A percentile compares a stretch with the other conserved stretches of the same genome.
Evolutionary conservation across 2,888 invertebrate species (phyloP).

Genomic region (Eristalis pertinax): DNA sequence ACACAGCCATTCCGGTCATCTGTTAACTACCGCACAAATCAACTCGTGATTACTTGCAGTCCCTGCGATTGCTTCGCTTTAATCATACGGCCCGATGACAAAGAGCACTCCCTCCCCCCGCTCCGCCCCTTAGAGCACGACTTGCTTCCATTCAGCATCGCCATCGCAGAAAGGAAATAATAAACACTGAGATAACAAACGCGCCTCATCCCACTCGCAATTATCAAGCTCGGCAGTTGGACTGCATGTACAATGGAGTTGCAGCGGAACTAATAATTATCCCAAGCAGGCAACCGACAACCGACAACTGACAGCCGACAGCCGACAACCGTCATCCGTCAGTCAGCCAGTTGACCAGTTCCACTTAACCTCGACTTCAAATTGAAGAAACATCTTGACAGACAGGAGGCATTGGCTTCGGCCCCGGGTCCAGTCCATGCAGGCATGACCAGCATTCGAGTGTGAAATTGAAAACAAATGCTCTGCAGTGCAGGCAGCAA

Average conservation of each 20-base stretch:
- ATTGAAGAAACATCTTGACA: constrained; percentile 58
- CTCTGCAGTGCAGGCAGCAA: background rate
- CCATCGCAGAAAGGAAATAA: constrained; percentile 27
- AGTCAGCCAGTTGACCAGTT: constrained; percentile 64
- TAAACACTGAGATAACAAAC: constrained; percentile 22
- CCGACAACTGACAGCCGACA: constrained; percentile 7
- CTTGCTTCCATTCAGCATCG: constrained; percentile 7
- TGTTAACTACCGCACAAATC: constrained; percentile 11
- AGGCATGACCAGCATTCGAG: constrained; percentile 41
- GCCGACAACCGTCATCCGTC: constrained; percentile 44
- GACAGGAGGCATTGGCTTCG: constrained; percentile 11
- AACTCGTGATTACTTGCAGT: constrained; percentile 17
- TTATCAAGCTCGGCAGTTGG: constrained; percentile 31
- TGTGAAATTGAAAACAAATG: constrained; percentile 70
- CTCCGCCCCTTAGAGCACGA: constrained; percentile 21
- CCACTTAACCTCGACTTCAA: constrained; percentile 65
- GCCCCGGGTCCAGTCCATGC: background rate
- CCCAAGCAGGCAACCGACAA: constrained; percentile 48
- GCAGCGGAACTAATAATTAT: constrained; percentile 62
- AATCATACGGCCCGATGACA: constrained; percentile 29
- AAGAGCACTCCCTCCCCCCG: constrained; percentile 3
- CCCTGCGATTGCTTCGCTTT: background rate
- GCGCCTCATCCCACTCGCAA: constrained; percentile 50
- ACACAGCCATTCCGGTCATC: constrained; percentile 22
- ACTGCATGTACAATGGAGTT: background rate